phyloP scores from a whole-genome alignment of 2,113 vertebrate genomes.

The Cyphomyrus discorhynchus region DNA sequence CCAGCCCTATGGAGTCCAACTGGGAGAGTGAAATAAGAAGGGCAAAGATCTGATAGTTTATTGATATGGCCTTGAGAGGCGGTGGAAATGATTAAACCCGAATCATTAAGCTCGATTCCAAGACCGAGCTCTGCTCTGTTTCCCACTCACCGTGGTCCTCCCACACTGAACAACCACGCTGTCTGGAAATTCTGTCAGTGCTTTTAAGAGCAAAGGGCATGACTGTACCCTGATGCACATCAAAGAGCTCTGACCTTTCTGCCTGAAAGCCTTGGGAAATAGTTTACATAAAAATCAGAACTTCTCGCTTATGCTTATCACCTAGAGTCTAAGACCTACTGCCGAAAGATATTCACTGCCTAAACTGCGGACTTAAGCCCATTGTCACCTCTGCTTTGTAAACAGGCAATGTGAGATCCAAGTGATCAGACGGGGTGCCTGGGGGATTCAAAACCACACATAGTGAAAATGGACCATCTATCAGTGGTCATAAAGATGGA shows the following conservation, averaged over 20 bases:
- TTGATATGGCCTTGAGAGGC: not conserved
- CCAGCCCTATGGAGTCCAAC: not conserved
- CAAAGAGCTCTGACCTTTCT: conserved; percentile 7
- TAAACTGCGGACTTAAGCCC: not conserved
- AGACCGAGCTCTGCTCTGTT: not conserved
- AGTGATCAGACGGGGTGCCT: not conserved
- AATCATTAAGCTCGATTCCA: not conserved
- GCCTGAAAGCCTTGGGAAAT: not conserved
- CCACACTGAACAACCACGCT: not conserved
- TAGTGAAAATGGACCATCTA: not conserved
- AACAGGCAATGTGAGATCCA: not conserved
- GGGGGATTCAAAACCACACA: not conserved
- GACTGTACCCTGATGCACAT: not conserved
- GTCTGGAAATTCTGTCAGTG: not conserved
- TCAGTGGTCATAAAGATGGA: not conserved
- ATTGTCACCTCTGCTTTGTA: not conserved
- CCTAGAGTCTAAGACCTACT: not conserved
- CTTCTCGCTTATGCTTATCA: not conserved
- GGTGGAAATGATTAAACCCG: not conserved
- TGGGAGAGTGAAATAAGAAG: not conserved
- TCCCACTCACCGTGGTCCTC: not conserved
- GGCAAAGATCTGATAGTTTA: not conserved
- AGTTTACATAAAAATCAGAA: not conserved
- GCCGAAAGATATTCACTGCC: not conserved
- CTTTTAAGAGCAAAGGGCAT: conserved; percentile 4